These are phyloP conservation scores for Sapayoa aenigma DNA, from an alignment of 2,113 vertebrate genomes.

Conservation along the genomic window DNA sequence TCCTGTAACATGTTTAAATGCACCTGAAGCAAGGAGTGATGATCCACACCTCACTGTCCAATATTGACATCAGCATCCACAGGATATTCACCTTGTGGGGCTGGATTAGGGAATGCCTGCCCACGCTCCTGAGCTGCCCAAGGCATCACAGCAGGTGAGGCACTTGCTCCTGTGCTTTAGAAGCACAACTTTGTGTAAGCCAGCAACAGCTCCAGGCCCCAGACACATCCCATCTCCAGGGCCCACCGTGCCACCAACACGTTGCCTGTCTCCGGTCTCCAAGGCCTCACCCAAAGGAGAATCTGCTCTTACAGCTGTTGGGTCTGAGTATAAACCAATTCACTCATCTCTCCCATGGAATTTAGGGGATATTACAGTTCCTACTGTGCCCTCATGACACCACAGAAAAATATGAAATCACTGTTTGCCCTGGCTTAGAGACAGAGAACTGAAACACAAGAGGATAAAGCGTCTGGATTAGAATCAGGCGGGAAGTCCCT, in stretches of 20 bases:
- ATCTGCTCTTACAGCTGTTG: not conserved
- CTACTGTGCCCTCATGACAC: not conserved
- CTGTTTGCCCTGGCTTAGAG: not conserved
- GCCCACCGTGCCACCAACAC: not conserved
- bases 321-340: not conserved
- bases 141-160: not conserved
- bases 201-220: not conserved
- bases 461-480: not conserved
- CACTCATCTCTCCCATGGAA: not conserved
- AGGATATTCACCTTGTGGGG: not conserved
- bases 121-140: not conserved
- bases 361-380: not conserved
- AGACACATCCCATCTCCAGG: not conserved
- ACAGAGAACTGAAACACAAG: conserved; percentile 1
- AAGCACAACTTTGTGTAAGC: not conserved
- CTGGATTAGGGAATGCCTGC: not conserved
- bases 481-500: not conserved
- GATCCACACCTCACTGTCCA: not conserved
- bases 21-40: not conserved
- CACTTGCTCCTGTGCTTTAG: not conserved
- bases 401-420: not conserved
- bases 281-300: not conserved
- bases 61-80: not conserved
- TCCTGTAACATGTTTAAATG: not conserved
- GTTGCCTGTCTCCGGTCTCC: not conserved